phyloP scores from a whole-genome alignment of 2,113 vertebrate genomes.

The Cheirogaleus medius region DNA sequence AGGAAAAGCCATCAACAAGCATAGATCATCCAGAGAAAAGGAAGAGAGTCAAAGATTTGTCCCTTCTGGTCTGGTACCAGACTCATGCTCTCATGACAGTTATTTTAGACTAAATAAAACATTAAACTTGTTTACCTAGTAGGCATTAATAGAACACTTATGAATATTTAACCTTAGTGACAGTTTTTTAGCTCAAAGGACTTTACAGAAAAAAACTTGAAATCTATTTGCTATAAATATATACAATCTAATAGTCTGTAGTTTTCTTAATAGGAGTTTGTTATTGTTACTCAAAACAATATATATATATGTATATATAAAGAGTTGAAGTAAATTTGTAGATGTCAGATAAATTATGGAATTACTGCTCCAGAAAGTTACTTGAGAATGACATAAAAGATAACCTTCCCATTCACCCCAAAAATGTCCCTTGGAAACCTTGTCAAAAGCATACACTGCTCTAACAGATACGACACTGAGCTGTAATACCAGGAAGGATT shows the following conservation, averaged over 20 bases:
- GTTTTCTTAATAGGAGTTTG: background rate
- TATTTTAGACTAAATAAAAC: constrained; percentile 8
- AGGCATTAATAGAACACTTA: background rate
- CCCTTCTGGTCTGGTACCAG: background rate
- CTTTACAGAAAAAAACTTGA: background rate
- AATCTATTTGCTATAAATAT: background rate
- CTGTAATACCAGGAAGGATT: background rate
- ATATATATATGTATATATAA: background rate
- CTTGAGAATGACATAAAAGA: background rate
- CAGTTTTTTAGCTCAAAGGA: background rate
- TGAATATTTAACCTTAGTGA: background rate
- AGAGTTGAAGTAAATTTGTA: background rate
- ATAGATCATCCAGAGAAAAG: background rate
- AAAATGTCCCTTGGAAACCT: background rate
- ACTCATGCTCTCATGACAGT: background rate
- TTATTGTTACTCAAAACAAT: background rate
- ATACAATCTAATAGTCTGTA: background rate
- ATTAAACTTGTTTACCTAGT: background rate
- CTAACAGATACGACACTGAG: background rate
- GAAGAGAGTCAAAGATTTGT: background rate
- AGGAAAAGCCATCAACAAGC: background rate
- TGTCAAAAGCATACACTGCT: background rate
- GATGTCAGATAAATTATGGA: background rate
- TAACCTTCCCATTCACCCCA: background rate
- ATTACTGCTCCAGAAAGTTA: constrained; percentile 1